Evolutionary conservation across 2,888 invertebrate species (phyloP), one percentile per base, ranked within the genome.

Genomic region (Meta bourneti): DNA sequence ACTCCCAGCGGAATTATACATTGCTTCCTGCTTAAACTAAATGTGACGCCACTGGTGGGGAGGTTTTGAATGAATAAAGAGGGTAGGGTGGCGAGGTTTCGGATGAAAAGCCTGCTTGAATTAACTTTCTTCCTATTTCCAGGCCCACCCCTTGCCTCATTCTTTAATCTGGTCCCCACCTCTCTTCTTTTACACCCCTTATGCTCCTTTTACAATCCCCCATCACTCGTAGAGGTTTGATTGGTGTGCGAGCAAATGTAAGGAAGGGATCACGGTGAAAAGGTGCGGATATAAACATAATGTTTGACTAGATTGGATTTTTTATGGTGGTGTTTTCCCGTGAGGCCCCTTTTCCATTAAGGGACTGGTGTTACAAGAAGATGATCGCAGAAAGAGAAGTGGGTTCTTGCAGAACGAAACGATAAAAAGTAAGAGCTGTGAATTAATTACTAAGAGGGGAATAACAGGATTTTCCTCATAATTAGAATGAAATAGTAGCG

Each of bases 11-110:
- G 88, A 88, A 88, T 92, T 91, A 91, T 87, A 91, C 87, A 87
- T 83, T 69, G 87, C 83, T 92, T 92, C 91, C 88, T 92, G 84
- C 79, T 77, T 79, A 92, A 84, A 92, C 91, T 88, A 92, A 92
- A 84, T 92, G 83, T 54, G 86, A 82, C 81, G 90, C 86, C 82
- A 80, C 34, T 34, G 34, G 34, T 2, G 34, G 34, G 34, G 79
- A 16, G 19, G 61, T 70, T 20, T 19, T 61, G 83, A 74, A 74
- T 74, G 52, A 16, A 16, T 61, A 9, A 61, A 61, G 61, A 80
- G 77, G 52, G 51, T 6, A 49, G 69, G 78, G 72, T 75, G 83
- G 74, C 11, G 70, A 79, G 75, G 89, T 9, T n/a, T 13, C 20
- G 52, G 82, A 82, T 81, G 81, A 90, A 86, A 90, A 90, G 80